Evolutionary conservation across 2,113 vertebrate genomes (phyloP).

Genomic region (Lamprologus callipterus): DNA sequence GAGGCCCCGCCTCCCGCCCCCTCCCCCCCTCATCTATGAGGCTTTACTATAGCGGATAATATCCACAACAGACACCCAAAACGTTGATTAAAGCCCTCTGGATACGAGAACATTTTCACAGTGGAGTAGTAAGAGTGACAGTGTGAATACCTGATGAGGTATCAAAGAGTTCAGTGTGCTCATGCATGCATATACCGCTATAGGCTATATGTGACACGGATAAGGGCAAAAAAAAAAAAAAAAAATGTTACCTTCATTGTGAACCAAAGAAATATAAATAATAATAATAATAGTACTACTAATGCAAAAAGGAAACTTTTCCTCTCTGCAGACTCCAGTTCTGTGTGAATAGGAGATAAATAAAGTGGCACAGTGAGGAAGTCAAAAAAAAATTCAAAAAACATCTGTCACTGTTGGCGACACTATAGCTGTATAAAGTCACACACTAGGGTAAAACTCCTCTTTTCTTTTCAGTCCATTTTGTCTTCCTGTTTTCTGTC

Average conservation of each 20-base stretch:
- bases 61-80: background rate
- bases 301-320: constrained; percentile 10
- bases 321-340: background rate
- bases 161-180: constrained; percentile 30
- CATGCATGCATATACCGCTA: constrained; percentile 33
- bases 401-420: background rate
- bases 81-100: constrained; percentile 11
- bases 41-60: background rate
- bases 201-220: constrained; percentile 2
- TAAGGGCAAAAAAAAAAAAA: background rate
- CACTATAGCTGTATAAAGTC: background rate
- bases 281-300: background rate
- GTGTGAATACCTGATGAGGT: constrained; percentile 23
- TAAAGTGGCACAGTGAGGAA: constrained; percentile 53
- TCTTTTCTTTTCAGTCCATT: constrained; percentile 38
- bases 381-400: background rate
- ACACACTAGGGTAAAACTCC: background rate
- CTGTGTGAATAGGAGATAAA: constrained; percentile 13
- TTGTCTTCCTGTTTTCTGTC: constrained; percentile 31
- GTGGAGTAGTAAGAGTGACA: constrained; percentile 36
- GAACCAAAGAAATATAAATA: background rate
- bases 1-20: background rate
- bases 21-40: background rate
- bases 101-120: constrained; percentile 37
- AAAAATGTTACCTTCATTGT: background rate